Base-by-base conservation (phyloP, 2,113 vertebrate species). In the Catharus minimus region DNA sequence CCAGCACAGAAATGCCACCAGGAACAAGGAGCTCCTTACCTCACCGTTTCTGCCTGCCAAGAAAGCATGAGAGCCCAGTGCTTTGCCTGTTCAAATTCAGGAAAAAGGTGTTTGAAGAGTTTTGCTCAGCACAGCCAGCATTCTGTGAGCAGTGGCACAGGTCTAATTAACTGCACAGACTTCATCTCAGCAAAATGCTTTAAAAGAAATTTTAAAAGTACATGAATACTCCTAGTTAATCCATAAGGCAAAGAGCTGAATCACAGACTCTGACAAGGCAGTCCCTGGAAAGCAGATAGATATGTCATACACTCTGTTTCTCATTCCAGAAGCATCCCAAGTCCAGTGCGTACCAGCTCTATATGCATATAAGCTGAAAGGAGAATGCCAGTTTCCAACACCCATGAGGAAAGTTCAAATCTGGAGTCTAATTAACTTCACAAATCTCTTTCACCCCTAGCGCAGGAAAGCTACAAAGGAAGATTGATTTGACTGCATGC, bases 211-310 rank as follows among this genome's bases (percentile, higher is more conserved):
- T 61, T 52, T 24, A 15, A 52, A 88, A 91, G 72, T 78, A 65
- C 55, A 75, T 15, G 82, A 83, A 28, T 41, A 50, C 80, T 94
- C 77, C 66, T 73, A 91, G 69, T 90, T 88, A 92, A 95, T 93
- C 93, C 90, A 93, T 84, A 95, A 86, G 86, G 80, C 90, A 95
- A 93, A 96, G 90, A 83, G 93, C 90, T 95, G 86, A 93, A 92
- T 91, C 89, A 86, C 76, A 92, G 93, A 66, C 71, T 86, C 90
- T 90, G 92, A 94, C 93, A 69, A 91, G 88, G 88, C 90, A 90
- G 77, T 90, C 86, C 86, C 77, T 94, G 88, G 90, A 96, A 95
- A 95, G 83, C 86, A 81, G 61, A 80, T 76, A 81, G 69, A 66
- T 95, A 75, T n/a, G 55, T 77, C 83, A 78, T n/a, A 75, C 5